Evolutionary conservation across 2,888 invertebrate genomes (phyloP).

Genomic region (Acanthopleura granulata): DNA sequence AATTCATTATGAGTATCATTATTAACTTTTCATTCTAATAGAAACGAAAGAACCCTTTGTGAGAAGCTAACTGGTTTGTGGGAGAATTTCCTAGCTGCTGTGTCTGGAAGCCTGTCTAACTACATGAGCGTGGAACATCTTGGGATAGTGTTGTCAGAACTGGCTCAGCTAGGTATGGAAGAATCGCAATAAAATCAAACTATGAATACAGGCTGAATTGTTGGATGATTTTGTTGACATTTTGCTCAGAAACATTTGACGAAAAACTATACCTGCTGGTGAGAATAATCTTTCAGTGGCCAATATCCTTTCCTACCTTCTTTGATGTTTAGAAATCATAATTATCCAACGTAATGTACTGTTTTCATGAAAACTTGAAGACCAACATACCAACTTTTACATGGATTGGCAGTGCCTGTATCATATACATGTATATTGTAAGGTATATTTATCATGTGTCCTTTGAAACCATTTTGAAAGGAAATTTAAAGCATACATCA

Average conservation of each 20-base stretch:
- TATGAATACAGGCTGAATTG: too few relatives aligned
- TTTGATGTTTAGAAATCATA: too few relatives aligned
- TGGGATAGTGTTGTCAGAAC: conserved; percentile 46
- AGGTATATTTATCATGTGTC: conserved; percentile 26
- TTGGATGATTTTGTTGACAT: too few relatives aligned
- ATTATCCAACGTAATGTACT: too few relatives aligned
- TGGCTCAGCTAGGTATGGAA: conserved; percentile 43
- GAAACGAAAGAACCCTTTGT: neutral
- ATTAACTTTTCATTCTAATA: too few relatives aligned
- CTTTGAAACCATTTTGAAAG: too few relatives aligned
- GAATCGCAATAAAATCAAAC: neutral
- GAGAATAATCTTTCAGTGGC: too few relatives aligned
- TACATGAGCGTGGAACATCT: conserved; percentile 57
- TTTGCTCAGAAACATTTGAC: too few relatives aligned
- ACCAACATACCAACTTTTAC: conserved; percentile 8
- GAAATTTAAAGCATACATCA: conserved; percentile 24
- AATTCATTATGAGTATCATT: neutral
- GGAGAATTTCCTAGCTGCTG: conserved; percentile 39
- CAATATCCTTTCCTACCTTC: too few relatives aligned
- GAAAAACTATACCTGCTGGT: conserved; percentile 13
- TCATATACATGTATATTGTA: conserved; percentile 36
- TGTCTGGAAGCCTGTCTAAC: conserved; percentile 49
- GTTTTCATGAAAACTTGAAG: too few relatives aligned
- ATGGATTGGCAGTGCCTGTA: conserved; percentile 29
- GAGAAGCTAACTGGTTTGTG: conserved; percentile 38